Evolutionary conservation across 2,888 invertebrate species (phyloP), one percentile per base, ranked within the genome.

Genomic region (Anaspis maculata): DNA sequence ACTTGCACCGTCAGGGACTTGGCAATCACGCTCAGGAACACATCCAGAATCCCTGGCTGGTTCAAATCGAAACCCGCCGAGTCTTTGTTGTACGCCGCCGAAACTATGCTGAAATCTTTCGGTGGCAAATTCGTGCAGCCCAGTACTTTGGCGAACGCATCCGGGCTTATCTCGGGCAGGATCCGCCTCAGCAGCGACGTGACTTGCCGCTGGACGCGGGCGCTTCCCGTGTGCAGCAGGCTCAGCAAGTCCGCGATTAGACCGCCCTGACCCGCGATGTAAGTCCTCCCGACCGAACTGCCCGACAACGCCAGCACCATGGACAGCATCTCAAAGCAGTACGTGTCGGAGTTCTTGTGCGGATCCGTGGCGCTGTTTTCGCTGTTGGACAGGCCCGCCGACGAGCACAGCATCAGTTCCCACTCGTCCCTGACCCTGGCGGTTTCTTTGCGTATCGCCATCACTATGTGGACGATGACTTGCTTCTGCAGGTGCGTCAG

Each of bases 281-380:
- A 94, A 1, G 83, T 78, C 15, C 92, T 73, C 0, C 95, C 95
- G 0, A 94, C 90, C 0, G 82, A 76, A 48, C 92, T 94, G 2
- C 95, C 95, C 42, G 92, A 94, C 24, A 96, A 66, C 0, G 96
- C 95, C 49, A 94, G 64, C 28, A 90, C 94, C 84, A 95, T 84
- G 3, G 92, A 92, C 13, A 96, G 68, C 88, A 96, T 90, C 71
- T 96, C 95, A 59, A 95, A 96, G 67, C 95, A 95, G 63, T 94
- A 96, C n/a, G 90, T 90, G 62, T 96, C 95, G 2, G 72, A 69
- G 37, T 69, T 68, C 56, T 72, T 74, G 2, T 62, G 61, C 13
- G 64, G 54, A 44, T 72, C 71, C 32, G 69, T 68, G 40, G 68
- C 69, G 27, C 57, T 51, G 16, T 11, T 11, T 6, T 54, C 54